phyloP scores from a whole-genome alignment of 2,113 vertebrate species.

The Trachemys scripta region DNA sequence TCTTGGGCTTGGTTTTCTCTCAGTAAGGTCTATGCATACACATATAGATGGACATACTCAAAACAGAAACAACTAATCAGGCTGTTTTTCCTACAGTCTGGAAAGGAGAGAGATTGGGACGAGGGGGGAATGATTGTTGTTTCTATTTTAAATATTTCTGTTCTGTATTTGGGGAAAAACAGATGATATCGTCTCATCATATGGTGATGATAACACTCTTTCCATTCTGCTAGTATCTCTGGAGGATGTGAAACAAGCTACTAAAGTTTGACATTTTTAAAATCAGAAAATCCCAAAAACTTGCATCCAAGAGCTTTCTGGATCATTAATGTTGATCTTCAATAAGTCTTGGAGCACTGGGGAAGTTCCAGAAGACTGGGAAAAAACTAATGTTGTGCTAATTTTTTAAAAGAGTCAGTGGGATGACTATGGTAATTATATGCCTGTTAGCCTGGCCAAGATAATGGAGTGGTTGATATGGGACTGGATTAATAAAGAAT shows the following conservation, averaged over 20 bases:
- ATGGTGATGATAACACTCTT: not conserved
- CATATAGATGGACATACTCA: not conserved
- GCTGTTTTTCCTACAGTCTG: not conserved
- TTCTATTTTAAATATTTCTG: not conserved
- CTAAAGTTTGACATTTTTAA: not conserved
- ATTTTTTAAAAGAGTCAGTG: not conserved
- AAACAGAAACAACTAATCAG: not conserved
- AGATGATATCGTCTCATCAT: not conserved
- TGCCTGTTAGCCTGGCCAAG: too few species aligned
- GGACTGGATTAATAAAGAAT: too few species aligned
- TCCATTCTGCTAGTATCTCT: not conserved
- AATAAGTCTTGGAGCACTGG: not conserved
- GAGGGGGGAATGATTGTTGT: not conserved
- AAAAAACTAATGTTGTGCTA: not conserved
- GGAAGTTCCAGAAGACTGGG: not conserved
- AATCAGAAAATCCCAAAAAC: not conserved
- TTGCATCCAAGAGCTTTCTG: not conserved
- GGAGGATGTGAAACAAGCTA: not conserved
- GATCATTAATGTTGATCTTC: not conserved
- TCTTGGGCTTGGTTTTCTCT: not conserved
- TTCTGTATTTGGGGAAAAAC: not conserved
- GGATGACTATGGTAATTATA: not conserved
- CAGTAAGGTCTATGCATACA: accelerated
- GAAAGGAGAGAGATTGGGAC: not conserved
- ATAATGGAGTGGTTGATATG: too few species aligned